phyloP scores from a whole-genome alignment of 2,113 vertebrate genomes.

The Corythaixoides concolor region DNA sequence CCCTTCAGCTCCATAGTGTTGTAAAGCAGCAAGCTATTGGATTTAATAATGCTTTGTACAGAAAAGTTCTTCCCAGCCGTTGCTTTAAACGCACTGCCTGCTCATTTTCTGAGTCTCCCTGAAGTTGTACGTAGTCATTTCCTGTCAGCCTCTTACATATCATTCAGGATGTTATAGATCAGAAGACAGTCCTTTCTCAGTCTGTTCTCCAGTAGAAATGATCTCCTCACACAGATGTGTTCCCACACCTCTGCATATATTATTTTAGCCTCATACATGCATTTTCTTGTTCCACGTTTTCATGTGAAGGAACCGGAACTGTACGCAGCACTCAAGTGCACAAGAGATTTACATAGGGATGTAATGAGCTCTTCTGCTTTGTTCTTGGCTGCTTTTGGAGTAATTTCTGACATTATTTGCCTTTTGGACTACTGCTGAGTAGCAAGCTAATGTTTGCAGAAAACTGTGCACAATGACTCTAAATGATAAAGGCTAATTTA shows the following conservation, averaged over 20 bases:
- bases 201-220: neutral
- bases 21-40: neutral
- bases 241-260: neutral
- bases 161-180: neutral
- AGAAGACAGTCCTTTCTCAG: neutral
- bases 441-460: neutral
- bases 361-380: slow-evolving; percentile 9
- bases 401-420: neutral
- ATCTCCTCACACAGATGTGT: neutral
- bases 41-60: neutral
- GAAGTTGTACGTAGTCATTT: fast-evolving
- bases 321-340: neutral
- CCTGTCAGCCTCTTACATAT: neutral
- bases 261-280: neutral
- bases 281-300: neutral
- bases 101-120: neutral
- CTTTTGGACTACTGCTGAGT: neutral
- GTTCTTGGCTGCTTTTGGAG: neutral
- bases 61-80: neutral
- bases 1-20: neutral
- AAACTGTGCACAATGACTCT: neutral
- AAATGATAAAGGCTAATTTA: slow-evolving; percentile 10
- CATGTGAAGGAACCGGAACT: neutral
- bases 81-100: neutral
- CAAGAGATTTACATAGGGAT: neutral